Base-by-base conservation (phyloP, 2,888 invertebrate species). In the Zhuqinia jingwanae region DNA sequence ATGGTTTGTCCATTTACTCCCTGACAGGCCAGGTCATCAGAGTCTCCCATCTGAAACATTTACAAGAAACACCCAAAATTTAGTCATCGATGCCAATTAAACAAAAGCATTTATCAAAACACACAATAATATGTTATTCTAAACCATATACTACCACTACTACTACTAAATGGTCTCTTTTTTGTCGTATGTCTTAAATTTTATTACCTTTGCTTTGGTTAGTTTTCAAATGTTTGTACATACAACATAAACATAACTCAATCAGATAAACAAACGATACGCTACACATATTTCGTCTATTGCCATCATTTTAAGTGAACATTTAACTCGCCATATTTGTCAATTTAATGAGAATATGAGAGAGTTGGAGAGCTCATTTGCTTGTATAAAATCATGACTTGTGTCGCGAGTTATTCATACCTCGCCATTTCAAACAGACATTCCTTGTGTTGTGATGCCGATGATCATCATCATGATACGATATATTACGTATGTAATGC, bases 21-120 rank as follows among this genome's bases (percentile, higher is more conserved):
- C 36, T 83, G 80, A 81, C 86, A 88, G 36, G 87, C 42, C 80
- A 89, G 81, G 42, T 91, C 91, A 80, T 89, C 88, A 58, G 89
- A 81, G 77, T 90, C 91, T 65, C 89, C 88, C 91, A 91, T 91
- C 91, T 91, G 77, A 2, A 90, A 88, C 42, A 17, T 56, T 42
- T 53, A 65, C 13, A 36, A 70, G 65, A 70, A 36, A 60, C 77
- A 20, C 56, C 20, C 20, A 30, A n/a, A 75, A 10, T 42, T 45
- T 20, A 68, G 22, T 68, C 20, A 63, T 42, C 17, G 45, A 10
- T 20, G 17, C 22, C n/a, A 63, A 53, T 53, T 53, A n/a, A 17
- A 65, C 13, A 60, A 13, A 22, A 22, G 6, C 25, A 22, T 22
- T 22, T 22, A 20, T 5, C 56, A 60, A 8, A n/a, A 11, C 56